Evolutionary conservation across 1,140 invertebrate genomes (phyloP).

Genomic region (Drosophila mojavensis): DNA sequence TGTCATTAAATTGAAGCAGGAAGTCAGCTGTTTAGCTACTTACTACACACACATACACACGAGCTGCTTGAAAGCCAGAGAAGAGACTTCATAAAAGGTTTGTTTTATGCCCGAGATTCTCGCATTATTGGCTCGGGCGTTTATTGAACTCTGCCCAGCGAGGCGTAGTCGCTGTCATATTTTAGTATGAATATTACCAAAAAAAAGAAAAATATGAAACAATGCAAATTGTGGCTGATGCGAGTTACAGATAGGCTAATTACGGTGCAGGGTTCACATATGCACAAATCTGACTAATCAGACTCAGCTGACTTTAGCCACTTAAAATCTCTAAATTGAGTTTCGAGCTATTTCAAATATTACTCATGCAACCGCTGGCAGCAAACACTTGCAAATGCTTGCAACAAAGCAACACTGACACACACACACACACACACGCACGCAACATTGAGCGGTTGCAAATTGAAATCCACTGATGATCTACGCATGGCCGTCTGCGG

Average conservation of each 20-base stretch:
- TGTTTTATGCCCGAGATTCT: constrained; percentile 10
- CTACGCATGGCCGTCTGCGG: constrained; percentile 44
- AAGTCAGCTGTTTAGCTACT: constrained; percentile 44
- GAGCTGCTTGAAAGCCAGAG: constrained; percentile 3
- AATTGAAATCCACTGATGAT: constrained; percentile 54
- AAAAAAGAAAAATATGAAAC: constrained; percentile 63
- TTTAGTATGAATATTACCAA: constrained; percentile 65
- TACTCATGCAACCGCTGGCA: constrained; percentile 19
- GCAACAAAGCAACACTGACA: constrained; percentile 23
- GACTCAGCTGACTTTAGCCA: background rate
- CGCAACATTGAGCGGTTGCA: constrained; percentile 26
- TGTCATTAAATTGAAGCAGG: constrained; percentile 68
- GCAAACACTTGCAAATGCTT: constrained; percentile 15
- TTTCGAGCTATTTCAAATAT: background rate
- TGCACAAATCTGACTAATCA: constrained; percentile 35
- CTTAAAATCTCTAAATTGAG: background rate
- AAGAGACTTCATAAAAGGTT: background rate
- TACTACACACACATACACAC: constrained; percentile 23
- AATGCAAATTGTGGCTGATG: constrained; percentile 39
- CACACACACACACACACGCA: background rate
- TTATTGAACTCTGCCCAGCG: constrained; percentile 59
- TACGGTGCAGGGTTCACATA: constrained; percentile 47
- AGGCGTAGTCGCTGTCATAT: constrained; percentile 30
- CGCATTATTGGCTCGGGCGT: constrained; percentile 26
- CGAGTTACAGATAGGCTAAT: constrained; percentile 61